Evolutionary conservation across 2,797 vertebrate species (phyloP).

Genomic region (Sebastolobus alascanus): DNA sequence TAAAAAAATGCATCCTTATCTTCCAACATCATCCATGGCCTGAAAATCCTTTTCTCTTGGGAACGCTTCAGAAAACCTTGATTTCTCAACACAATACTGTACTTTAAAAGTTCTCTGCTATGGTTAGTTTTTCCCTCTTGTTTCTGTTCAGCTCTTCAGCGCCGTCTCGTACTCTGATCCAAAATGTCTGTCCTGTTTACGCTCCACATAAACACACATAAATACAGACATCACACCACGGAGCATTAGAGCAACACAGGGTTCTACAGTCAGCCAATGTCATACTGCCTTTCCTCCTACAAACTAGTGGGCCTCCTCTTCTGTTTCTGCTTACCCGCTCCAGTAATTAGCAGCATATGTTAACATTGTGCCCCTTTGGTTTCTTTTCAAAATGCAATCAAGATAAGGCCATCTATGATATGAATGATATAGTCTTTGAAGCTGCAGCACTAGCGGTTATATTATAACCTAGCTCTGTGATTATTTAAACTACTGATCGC

Average conservation of each 20-base stretch:
- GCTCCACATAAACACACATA: constrained; percentile 7
- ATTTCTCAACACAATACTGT: not conserved
- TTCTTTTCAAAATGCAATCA: constrained; percentile 25
- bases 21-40: not conserved
- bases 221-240: constrained; percentile 12
- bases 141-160: not conserved
- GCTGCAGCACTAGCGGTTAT: not conserved
- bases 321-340: constrained; percentile 27
- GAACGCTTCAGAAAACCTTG: not conserved
- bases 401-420: not conserved
- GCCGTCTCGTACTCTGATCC: not conserved
- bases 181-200: constrained; percentile 31
- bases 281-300: constrained; percentile 2
- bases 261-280: not conserved
- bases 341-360: constrained; percentile 42
- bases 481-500: constrained; percentile 16
- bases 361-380: not conserved
- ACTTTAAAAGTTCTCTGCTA: not conserved
- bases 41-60: not conserved
- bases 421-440: not conserved
- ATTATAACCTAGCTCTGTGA: not conserved
- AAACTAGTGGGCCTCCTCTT: constrained; percentile 22
- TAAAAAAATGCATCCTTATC: not conserved
- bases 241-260: constrained; percentile 2
- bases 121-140: not conserved